A percentile compares a stretch with the other conserved stretches of the same genome.
Conservation (phyloP, 2,113 vertebrate species). For the Seriola rivoliana region DNA sequence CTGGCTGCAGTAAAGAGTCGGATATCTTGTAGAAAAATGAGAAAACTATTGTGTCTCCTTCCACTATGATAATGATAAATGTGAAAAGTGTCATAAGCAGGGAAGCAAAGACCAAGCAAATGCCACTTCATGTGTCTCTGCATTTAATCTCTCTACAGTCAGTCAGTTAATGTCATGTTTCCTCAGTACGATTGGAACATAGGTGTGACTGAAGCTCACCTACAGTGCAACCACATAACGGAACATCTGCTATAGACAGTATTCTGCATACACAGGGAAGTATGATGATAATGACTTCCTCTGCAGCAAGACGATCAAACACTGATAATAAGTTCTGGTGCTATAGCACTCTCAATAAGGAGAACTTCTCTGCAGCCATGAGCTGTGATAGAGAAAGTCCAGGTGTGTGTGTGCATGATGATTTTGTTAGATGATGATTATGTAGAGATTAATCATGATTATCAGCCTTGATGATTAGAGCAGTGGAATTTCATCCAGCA, state of each 20-base stretch:
- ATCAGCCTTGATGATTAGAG: constrained; percentile 44
- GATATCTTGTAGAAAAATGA: constrained; percentile 19
- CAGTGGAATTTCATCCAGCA: constrained; percentile 8
- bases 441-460: constrained; percentile 59
- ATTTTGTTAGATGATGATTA: constrained; percentile 50
- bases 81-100: background rate
- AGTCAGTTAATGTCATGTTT: background rate
- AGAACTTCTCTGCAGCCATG: constrained; percentile 58
- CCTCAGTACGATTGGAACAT: constrained; percentile 6
- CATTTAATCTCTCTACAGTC: background rate
- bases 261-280: constrained; percentile 38
- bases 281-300: constrained; percentile 73
- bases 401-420: constrained; percentile 18
- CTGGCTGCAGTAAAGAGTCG: constrained; percentile 5
- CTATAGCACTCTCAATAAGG: constrained; percentile 69
- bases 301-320: constrained; percentile 74
- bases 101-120: background rate
- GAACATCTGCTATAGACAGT: constrained; percentile 26
- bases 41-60: constrained; percentile 10
- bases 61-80: background rate
- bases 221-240: constrained; percentile 5
- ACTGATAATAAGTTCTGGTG: constrained; percentile 74
- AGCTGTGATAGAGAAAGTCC: constrained; percentile 37
- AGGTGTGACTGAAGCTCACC: constrained; percentile 29
- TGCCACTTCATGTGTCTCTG: background rate